Percentiles rank a stretch among this genome's conserved stretches.
Evolutionary conservation across 2,888 invertebrate genomes (phyloP).

Genomic region (Stegophylla sp.): DNA sequence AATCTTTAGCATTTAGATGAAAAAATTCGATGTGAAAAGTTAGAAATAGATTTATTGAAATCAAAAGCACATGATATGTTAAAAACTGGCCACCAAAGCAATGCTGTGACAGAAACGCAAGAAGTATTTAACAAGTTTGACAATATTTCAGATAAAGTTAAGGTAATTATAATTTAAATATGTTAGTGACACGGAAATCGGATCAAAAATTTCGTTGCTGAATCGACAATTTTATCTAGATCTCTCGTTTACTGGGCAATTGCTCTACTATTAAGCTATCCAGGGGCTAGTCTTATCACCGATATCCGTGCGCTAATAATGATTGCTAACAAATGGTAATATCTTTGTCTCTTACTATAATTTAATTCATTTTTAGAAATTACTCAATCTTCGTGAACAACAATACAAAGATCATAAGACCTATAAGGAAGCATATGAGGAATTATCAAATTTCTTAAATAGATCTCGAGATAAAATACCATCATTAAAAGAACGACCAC

Average conservation of each 20-base stretch:
- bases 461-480: conserved; percentile 89
- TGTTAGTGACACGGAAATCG: no score
- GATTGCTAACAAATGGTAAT: not conserved
- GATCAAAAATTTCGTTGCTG: no score
- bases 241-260: no score
- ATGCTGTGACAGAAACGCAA: conserved; percentile 83
- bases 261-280: no score
- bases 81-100: conserved; percentile 82
- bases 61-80: conserved; percentile 86
- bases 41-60: conserved; percentile 85
- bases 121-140: conserved; percentile 86
- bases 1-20: conserved; percentile 74
- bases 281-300: no score
- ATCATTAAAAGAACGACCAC: conserved; percentile 80
- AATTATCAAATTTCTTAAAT: conserved; percentile 85
- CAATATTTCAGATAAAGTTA: conserved; percentile 76
- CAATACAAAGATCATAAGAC: conserved; percentile 86
- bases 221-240: no score
- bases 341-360: not conserved
- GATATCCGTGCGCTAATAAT: no score
- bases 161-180: conserved; percentile 66
- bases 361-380: conserved; percentile 65
- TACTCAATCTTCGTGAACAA: conserved; percentile 80
- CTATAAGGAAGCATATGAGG: conserved; percentile 91
- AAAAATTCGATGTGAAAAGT: conserved; percentile 85